Evolutionary conservation across 1,140 invertebrate genomes (phyloP).

Genomic region (Melipona quadrifasciata): DNA sequence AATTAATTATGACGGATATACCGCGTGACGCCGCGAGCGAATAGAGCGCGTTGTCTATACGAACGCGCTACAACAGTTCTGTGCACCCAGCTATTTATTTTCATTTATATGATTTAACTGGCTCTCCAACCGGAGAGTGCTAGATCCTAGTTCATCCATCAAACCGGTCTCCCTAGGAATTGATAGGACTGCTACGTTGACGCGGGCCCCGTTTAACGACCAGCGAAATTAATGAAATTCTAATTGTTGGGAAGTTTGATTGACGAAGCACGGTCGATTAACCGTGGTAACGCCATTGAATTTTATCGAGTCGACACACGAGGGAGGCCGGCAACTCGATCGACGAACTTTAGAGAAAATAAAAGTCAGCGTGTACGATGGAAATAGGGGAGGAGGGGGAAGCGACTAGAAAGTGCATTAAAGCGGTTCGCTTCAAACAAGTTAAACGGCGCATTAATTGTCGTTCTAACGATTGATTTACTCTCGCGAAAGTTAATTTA

Average conservation of each 20-base stretch:
- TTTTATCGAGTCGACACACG: not conserved
- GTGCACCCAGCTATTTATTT: conserved; percentile 56
- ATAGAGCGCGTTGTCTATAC: not conserved
- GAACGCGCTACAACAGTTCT: not conserved
- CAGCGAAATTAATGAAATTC: conserved; percentile 14
- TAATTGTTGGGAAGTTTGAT: conserved; percentile 16
- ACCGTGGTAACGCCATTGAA: not conserved
- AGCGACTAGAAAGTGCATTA: not conserved
- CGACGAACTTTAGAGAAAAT: not conserved
- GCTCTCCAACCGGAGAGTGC: not conserved
- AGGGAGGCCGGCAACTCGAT: too few relatives aligned
- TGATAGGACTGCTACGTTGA: conserved; percentile 25
- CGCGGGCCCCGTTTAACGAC: not conserved
- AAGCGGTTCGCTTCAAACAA: not conserved
- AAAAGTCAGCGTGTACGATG: not conserved
- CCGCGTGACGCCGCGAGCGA: not conserved
- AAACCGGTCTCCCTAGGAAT: conserved; percentile 30
- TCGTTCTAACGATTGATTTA: not conserved
- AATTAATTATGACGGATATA: conserved; percentile 23
- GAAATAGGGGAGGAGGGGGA: not conserved
- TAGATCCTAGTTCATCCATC: conserved; percentile 45
- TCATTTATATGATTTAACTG: conserved; percentile 48
- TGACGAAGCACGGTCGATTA: not conserved
- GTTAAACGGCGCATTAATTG: not conserved
- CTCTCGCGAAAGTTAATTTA: not conserved